Evolutionary conservation across 1,140 invertebrate genomes (phyloP).

Genomic region (Drosophila nigromelanica): DNA sequence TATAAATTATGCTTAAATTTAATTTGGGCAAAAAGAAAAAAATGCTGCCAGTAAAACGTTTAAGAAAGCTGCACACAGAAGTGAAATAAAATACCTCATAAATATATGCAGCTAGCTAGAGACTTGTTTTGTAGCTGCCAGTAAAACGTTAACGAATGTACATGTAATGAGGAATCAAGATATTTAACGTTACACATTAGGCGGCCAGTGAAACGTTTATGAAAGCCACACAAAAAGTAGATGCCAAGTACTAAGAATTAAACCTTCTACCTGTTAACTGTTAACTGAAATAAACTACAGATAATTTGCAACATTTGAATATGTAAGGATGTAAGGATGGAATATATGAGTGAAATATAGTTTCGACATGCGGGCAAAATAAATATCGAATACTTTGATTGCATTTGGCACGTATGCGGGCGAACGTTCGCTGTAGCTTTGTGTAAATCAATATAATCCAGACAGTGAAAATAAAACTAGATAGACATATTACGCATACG

Average conservation of each 20-base stretch:
- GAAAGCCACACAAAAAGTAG: not conserved
- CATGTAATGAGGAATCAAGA: too few relatives aligned
- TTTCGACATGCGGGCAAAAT: not conserved
- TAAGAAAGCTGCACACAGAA: too few relatives aligned
- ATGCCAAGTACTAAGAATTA: not conserved
- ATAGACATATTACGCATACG: slow-evolving; percentile 72
- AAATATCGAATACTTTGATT: slow-evolving; percentile 10
- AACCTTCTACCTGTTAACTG: too few relatives aligned
- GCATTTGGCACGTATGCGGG: slow-evolving; percentile 11
- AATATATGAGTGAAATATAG: not conserved
- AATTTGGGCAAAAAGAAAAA: too few relatives aligned
- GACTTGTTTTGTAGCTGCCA: not conserved
- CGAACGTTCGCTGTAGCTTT: not conserved
- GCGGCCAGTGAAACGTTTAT: slow-evolving; percentile 15
- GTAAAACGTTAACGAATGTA: slow-evolving; percentile 10
- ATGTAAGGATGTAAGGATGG: not conserved
- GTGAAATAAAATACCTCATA: not conserved
- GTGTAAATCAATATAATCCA: slow-evolving; percentile 76
- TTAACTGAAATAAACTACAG: too few relatives aligned
- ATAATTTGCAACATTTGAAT: too few relatives aligned
- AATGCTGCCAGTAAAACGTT: not conserved
- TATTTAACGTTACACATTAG: not conserved
- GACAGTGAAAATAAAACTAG: slow-evolving; percentile 66
- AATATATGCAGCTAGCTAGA: not conserved
- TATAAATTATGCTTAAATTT: too few relatives aligned